Percentiles rank a stretch among this genome's conserved stretches.
phyloP scores from a whole-genome alignment of 2,113 vertebrate genomes.

The Colistium nudipinnis region DNA sequence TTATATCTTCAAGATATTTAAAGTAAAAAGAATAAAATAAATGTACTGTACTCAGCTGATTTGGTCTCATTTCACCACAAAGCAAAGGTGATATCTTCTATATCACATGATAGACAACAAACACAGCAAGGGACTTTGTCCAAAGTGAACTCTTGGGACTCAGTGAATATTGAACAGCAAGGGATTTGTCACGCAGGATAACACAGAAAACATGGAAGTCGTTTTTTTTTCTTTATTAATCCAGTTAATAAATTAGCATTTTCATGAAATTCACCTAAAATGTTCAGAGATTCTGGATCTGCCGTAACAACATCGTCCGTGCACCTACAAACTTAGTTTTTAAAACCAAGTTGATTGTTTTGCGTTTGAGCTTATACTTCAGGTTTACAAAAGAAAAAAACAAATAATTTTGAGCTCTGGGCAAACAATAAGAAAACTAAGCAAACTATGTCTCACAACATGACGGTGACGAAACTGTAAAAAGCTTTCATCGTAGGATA shows the following conservation, averaged over 20 bases:
- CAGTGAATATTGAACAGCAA: slow-evolving; percentile 14
- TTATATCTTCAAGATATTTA: neutral
- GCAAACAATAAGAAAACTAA: slow-evolving; percentile 55
- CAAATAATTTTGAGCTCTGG: slow-evolving; percentile 40
- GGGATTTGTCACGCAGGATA: slow-evolving; percentile 3
- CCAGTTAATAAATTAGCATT: slow-evolving; percentile 74
- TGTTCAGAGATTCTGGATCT: slow-evolving; percentile 42
- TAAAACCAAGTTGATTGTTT: slow-evolving; percentile 38
- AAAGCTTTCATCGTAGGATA: slow-evolving; percentile 23
- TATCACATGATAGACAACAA: slow-evolving; percentile 61
- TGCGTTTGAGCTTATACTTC: slow-evolving; percentile 20
- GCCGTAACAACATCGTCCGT: slow-evolving; percentile 14
- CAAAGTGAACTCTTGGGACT: slow-evolving; percentile 49
- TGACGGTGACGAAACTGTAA: slow-evolving; percentile 19
- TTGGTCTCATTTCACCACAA: slow-evolving; percentile 21
- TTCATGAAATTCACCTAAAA: slow-evolving; percentile 54
- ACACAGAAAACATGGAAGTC: slow-evolving; percentile 43
- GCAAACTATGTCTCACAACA: slow-evolving; percentile 31
- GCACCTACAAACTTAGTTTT: slow-evolving; percentile 25
- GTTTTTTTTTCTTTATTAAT: slow-evolving; percentile 72
- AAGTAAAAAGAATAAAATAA: neutral
- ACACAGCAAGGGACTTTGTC: slow-evolving; percentile 76
- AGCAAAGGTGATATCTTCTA: slow-evolving; percentile 19
- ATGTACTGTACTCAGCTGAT: neutral
- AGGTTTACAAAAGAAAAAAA: slow-evolving; percentile 46